Evolutionary conservation across 2,113 vertebrate species (phyloP).

Genomic region (Chionomys nivalis): DNA sequence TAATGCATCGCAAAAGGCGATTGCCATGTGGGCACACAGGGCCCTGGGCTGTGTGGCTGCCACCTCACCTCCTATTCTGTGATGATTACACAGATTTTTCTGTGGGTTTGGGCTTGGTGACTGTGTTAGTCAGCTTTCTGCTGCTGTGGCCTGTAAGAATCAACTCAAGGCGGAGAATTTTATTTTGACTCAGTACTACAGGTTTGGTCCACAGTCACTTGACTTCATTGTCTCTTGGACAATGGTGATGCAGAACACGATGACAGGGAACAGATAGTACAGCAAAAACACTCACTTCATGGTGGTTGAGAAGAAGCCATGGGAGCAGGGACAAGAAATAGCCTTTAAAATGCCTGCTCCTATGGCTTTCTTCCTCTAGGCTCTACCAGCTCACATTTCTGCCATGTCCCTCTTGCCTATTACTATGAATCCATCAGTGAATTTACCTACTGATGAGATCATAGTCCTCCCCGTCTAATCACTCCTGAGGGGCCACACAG

Average conservation of each 20-base stretch:
- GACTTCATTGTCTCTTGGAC: background rate
- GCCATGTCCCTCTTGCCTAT: background rate
- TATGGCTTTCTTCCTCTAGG: background rate
- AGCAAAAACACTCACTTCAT: background rate
- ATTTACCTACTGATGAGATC: too few relatives aligned
- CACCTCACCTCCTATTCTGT: background rate
- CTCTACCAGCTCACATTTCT: background rate
- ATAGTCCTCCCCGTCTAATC: background rate
- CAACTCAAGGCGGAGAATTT: background rate
- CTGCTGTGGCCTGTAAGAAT: background rate
- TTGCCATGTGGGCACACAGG: background rate
- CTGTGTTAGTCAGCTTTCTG: background rate
- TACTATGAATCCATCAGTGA: background rate
- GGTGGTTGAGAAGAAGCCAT: background rate
- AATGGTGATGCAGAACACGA: background rate
- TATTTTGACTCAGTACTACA: background rate
- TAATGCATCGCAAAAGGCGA: background rate
- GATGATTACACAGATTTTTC: background rate
- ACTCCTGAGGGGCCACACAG: background rate
- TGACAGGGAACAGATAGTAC: background rate
- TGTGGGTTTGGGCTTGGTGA: background rate
- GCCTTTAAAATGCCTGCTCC: background rate
- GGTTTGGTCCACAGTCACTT: background rate
- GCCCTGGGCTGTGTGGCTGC: background rate
- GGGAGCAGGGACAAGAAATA: background rate